A percentile compares a stretch with the other conserved stretches of the same genome.
Conservation (phyloP, 2,797 vertebrate species). For the Pyrocephalus nanus region DNA sequence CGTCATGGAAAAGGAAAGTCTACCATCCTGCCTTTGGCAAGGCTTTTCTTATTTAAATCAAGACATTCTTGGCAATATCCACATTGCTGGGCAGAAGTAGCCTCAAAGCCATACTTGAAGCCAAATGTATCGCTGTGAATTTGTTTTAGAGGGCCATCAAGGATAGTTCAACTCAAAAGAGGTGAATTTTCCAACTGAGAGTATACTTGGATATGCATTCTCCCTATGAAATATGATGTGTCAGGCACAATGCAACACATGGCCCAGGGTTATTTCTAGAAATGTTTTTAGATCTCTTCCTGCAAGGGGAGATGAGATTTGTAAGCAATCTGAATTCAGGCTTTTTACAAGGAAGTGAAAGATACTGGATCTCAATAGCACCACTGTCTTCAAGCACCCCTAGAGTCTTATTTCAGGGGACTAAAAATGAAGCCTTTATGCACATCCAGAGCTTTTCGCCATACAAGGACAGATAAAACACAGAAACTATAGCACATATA, state of each 20-base stretch:
- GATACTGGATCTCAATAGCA: neutral
- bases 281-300: neutral
- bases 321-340: neutral
- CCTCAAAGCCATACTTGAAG: neutral
- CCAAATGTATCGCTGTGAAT: neutral
- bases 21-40: neutral
- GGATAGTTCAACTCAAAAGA: neutral
- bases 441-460: neutral
- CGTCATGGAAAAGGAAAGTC: neutral
- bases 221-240: neutral
- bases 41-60: conserved; percentile 1
- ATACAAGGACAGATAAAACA: neutral
- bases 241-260: neutral
- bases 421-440: neutral
- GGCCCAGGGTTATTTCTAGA: neutral
- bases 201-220: neutral
- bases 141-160: neutral
- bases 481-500: neutral
- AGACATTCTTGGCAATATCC: neutral
- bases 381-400: neutral
- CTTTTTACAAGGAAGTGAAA: neutral
- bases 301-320: neutral
- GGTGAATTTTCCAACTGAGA: neutral
- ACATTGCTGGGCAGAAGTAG: neutral
- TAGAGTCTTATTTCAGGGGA: neutral